phyloP scores from a whole-genome alignment of 2,888 invertebrate species.

The Apoda limacodes region DNA sequence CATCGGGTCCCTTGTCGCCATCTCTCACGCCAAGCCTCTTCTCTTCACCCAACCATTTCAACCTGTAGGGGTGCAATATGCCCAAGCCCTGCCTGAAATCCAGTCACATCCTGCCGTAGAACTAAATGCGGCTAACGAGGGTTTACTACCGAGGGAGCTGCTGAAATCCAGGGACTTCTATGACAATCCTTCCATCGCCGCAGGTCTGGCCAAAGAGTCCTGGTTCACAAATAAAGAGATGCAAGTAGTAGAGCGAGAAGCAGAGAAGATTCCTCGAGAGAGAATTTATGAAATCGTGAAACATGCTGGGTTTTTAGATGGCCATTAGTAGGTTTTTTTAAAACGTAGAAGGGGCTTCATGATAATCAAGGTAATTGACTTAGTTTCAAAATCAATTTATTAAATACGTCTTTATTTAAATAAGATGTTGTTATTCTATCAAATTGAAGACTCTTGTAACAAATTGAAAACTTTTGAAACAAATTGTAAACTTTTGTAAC shows the following conservation, averaged over 20 bases:
- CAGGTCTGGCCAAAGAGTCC: conserved; percentile 80
- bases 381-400: background rate
- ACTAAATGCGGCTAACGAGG: conserved; percentile 77
- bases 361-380: background rate
- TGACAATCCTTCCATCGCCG: conserved; percentile 80
- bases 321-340: too few relatives aligned
- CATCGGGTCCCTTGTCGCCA: conserved; percentile 40
- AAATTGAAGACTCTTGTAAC: background rate
- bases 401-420: too few relatives aligned
- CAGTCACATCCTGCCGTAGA: conserved; percentile 79
- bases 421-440: too few relatives aligned
- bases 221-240: conserved; percentile 83
- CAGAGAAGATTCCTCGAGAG: conserved; percentile 83
- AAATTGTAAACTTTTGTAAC: too few relatives aligned
- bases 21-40: conserved; percentile 56
- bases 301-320: conserved; percentile 74
- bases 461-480: too few relatives aligned
- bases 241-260: conserved; percentile 81
- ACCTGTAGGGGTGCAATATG: conserved; percentile 61
- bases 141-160: conserved; percentile 77
- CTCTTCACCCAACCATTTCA: conserved; percentile 56
- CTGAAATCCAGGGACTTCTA: conserved; percentile 77
- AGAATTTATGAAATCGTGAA: conserved; percentile 81
- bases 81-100: conserved; percentile 37
- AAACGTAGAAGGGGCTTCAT: background rate